Evolutionary conservation across 2,888 invertebrate genomes (phyloP).

Genomic region (Synergus umbraculus): DNA sequence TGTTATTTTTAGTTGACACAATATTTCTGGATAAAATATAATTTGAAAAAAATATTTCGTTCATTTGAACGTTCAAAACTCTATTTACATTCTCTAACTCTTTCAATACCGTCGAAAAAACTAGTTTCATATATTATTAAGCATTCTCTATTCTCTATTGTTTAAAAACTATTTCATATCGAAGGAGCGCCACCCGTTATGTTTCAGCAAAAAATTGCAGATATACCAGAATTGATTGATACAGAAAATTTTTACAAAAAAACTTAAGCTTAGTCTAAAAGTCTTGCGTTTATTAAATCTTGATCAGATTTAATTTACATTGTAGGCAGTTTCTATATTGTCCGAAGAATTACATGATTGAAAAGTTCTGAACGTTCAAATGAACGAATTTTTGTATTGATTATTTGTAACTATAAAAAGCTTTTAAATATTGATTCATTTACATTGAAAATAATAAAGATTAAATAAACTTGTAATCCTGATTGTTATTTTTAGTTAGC

Average conservation of each 20-base stretch:
- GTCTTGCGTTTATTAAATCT: background rate
- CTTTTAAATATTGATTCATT: too few species aligned
- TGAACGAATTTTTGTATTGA: too few species aligned
- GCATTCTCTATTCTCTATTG: background rate
- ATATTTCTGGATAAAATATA: too few species aligned
- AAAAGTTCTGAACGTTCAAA: too few species aligned
- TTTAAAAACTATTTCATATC: background rate
- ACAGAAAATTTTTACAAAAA: background rate
- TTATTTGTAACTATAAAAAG: too few species aligned
- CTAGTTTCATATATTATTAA: slow-evolving; percentile 7
- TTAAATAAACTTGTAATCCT: too few species aligned
- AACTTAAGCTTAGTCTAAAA: background rate
- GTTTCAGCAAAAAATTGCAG: background rate
- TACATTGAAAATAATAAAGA: too few species aligned
- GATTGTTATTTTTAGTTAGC: too few species aligned
- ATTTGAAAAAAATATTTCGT: too few species aligned
- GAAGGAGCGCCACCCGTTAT: slow-evolving; percentile 14
- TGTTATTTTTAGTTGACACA: too few species aligned
- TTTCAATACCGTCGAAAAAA: slow-evolving; percentile 25
- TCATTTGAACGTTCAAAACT: too few species aligned
- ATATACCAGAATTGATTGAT: too few species aligned
- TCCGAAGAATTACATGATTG: background rate
- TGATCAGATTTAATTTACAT: background rate
- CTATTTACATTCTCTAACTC: slow-evolving; percentile 7
- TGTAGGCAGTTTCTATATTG: background rate